These are phyloP conservation scores for Gisinianus flammeolus DNA, from an alignment of 2,888 invertebrate genomes.

Conservation along the genomic window DNA sequence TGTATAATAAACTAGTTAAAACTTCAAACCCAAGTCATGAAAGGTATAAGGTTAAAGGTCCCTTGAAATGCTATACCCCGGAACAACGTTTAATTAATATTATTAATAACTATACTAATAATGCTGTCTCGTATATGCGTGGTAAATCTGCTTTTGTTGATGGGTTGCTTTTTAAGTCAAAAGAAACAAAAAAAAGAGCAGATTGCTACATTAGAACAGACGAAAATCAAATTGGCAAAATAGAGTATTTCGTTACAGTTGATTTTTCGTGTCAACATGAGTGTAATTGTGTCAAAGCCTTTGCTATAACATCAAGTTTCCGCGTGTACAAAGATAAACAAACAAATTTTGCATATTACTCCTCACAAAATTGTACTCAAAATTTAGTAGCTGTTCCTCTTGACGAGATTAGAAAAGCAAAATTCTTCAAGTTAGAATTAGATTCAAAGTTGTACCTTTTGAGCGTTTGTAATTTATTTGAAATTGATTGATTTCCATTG, in stretches of 20 bases:
- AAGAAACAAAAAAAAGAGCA: neutral
- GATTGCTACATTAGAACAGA: neutral
- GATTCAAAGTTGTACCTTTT: neutral
- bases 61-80: neutral
- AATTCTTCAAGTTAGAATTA: neutral
- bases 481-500: constrained; percentile 4
- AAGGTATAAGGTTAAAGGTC: neutral
- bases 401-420: neutral
- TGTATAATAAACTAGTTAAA: neutral
- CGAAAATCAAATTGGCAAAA: neutral
- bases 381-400: neutral
- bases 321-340: neutral
- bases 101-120: neutral
- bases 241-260: neutral
- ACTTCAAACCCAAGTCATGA: neutral
- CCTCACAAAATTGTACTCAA: neutral
- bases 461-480: neutral
- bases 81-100: no score
- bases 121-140: neutral
- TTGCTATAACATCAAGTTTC: neutral
- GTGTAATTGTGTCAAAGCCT: neutral
- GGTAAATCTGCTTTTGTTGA: neutral
- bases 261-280: neutral
- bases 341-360: neutral
- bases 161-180: neutral